Percentiles rank a stretch among this genome's conserved stretches.
Evolutionary conservation across 2,113 vertebrate genomes (phyloP).

Genomic region (Chaenogobius annularis): DNA sequence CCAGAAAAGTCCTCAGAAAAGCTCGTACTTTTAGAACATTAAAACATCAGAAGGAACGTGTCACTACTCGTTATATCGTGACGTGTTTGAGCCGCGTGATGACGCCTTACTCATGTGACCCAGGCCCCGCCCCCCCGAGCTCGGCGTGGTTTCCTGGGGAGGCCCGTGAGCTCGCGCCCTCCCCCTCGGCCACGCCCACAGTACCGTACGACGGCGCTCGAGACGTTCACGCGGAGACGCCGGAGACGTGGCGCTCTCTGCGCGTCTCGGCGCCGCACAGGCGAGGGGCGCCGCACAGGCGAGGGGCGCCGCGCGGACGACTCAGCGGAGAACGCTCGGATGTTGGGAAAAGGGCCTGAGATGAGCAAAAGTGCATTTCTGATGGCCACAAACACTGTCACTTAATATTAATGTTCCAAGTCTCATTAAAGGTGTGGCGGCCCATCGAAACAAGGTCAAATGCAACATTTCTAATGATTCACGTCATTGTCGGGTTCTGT

Average conservation of each 20-base stretch:
- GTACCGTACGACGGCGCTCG: conserved; percentile 42
- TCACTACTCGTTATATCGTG: too few species aligned
- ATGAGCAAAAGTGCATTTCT: conserved; percentile 77
- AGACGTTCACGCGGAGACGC: conserved; percentile 31
- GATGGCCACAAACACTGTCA: conserved; percentile 72
- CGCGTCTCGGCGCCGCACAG: conserved; percentile 65
- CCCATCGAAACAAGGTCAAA: too few species aligned
- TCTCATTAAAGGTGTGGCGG: too few species aligned
- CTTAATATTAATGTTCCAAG: too few species aligned
- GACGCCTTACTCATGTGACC: conserved; percentile 81
- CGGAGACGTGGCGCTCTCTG: conserved; percentile 35
- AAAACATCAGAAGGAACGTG: too few species aligned
- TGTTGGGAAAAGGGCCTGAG: conserved; percentile 33
- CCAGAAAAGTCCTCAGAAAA: too few species aligned
- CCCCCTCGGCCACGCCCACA: conserved; percentile 78
- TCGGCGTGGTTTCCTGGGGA: conserved; percentile 77
- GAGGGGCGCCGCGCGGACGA: too few species aligned
- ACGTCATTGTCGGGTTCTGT: too few species aligned
- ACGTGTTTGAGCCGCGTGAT: conserved; percentile 68
- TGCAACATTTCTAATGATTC: too few species aligned
- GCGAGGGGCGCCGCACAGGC: conserved; percentile 7
- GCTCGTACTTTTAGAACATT: too few species aligned
- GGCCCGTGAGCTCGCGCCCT: conserved; percentile 46
- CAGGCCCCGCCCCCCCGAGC: conserved; percentile 22
- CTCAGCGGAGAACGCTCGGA: conserved; percentile 23